A percentile compares a stretch with the other conserved stretches of the same genome.
These are phyloP conservation scores for Argya squamiceps DNA, from an alignment of 2,797 vertebrate species.

Conservation along the genomic window DNA sequence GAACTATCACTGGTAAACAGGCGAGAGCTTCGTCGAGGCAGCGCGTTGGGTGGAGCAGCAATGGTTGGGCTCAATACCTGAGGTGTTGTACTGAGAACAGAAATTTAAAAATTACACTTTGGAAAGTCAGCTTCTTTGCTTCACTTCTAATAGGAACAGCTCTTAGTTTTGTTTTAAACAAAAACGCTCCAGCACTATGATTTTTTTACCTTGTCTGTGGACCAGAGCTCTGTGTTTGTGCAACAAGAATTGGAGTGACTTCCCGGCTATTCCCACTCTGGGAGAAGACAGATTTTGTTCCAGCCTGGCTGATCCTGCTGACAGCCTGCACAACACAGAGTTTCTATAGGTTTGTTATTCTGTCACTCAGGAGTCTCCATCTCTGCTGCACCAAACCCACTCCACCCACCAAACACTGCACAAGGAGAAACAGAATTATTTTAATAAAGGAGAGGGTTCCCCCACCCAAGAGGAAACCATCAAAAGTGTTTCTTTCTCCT, in stretches of 20 bases:
- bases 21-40: slow-evolving; percentile 94
- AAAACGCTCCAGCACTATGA: accelerated
- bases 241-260: slow-evolving; percentile 91
- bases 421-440: background rate
- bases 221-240: slow-evolving; percentile 89
- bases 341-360: slow-evolving; percentile 71
- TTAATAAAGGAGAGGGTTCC: background rate
- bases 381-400: background rate
- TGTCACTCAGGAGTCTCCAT: background rate
- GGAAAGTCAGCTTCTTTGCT: accelerated
- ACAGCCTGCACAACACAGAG: slow-evolving; percentile 83
- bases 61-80: slow-evolving; percentile 98
- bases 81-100: slow-evolving; percentile 86
- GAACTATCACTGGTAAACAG: slow-evolving; percentile 97
- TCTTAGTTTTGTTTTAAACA: background rate
- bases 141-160: background rate
- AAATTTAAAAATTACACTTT: background rate
- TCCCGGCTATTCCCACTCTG: slow-evolving; percentile 97
- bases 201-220: slow-evolving; percentile 87
- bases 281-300: slow-evolving; percentile 93
- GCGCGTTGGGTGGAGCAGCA: slow-evolving; percentile 93
- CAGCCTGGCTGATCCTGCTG: slow-evolving; percentile 91
- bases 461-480: too few species aligned
- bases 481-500: background rate
- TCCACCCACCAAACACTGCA: background rate